A percentile compares a stretch with the other conserved stretches of the same genome.
Evolutionary conservation across 2,113 vertebrate genomes (phyloP).

Genomic region (Rhagologus leucostigma): DNA sequence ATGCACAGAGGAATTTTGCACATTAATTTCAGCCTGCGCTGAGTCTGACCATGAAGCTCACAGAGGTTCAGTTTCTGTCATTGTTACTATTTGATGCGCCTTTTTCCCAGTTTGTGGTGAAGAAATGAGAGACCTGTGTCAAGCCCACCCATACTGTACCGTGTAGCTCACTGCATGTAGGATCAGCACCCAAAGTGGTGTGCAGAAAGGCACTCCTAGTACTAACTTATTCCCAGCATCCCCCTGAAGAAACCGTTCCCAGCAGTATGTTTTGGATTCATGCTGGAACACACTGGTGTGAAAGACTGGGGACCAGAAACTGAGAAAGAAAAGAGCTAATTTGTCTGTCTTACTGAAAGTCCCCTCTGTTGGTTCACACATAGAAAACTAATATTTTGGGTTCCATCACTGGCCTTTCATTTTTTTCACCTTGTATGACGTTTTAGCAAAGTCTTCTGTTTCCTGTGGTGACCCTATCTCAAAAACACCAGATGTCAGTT

Average conservation of each 20-base stretch:
- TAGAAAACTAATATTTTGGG: not conserved
- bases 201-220: not conserved
- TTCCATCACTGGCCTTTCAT: not conserved
- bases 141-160: not conserved
- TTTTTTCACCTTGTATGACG: not conserved
- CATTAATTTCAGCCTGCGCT: not conserved
- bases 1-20: not conserved
- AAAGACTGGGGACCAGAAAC: not conserved
- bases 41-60: not conserved
- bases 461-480: not conserved
- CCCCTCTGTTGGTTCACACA: rapidly evolving
- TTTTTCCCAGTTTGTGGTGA: not conserved
- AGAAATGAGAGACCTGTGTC: not conserved
- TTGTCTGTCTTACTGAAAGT: not conserved
- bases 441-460: not conserved
- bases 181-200: not conserved
- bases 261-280: not conserved
- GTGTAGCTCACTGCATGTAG: too few species aligned
- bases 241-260: not conserved
- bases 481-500: not conserved
- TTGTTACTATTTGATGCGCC: not conserved
- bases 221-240: not conserved
- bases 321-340: not conserved
- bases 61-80: not conserved
- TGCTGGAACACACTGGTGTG: not conserved